Percentiles rank a stretch among this genome's conserved stretches.
Conservation (phyloP, 2,888 invertebrate genomes). For the Mamestra brassicae region DNA sequence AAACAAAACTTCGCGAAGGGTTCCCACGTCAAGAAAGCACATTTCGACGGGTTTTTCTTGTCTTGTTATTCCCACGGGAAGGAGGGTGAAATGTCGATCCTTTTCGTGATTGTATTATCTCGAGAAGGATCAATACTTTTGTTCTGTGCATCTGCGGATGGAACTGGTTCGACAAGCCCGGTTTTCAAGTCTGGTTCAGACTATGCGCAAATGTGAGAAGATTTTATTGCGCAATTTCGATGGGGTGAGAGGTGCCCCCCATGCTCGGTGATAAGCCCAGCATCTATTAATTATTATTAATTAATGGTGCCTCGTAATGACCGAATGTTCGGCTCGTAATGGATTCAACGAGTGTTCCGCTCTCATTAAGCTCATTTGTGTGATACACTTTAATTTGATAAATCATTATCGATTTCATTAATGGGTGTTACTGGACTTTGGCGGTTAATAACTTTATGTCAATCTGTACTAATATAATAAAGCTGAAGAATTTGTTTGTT, state of each 20-base stretch:
- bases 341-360: conserved; percentile 7
- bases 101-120: conserved; percentile 26
- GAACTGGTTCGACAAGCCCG: neutral
- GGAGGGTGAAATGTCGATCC: conserved; percentile 9
- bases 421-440: neutral
- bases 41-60: conserved; percentile 13
- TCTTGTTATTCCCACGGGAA: conserved; percentile 35
- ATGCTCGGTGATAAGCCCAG: neutral
- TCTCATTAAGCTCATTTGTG: conserved; percentile 19
- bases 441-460: neutral
- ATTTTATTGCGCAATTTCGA: neutral
- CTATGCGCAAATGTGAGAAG: neutral
- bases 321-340: conserved; percentile 13
- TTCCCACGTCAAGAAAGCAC: conserved; percentile 9
- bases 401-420: conserved; percentile 9
- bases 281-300: conserved; percentile 27
- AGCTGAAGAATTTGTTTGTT: no score
- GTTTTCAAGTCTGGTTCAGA: neutral
- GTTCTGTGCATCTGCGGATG: conserved; percentile 3
- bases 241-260: neutral
- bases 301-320: conserved; percentile 14
- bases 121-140: conserved; percentile 40
- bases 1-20: conserved; percentile 26
- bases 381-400: conserved; percentile 13
- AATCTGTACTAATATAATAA: neutral